Base-by-base conservation (phyloP, 2,113 vertebrate genomes). In the Melanocharis versteri region DNA sequence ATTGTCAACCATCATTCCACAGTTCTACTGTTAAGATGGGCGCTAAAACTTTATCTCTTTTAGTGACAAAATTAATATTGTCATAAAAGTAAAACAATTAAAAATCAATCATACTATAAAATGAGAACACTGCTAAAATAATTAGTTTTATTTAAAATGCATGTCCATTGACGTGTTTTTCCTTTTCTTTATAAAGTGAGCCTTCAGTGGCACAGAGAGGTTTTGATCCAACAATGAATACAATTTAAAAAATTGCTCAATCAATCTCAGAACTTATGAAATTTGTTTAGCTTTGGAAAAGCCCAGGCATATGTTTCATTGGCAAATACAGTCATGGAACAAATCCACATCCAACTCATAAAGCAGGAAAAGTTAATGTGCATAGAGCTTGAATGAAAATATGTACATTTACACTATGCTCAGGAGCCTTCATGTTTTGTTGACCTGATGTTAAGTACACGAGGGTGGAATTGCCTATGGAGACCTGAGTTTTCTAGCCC, bases 241-340 rank as follows among this genome's bases (percentile, higher is more conserved):
- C 22, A 92, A 68, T 30, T 69, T 56, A 85, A 81, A 57, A 30
- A 90, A 80, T 60, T 83, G 56, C 26, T 83, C 66, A 77, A 54
- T 64, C 75, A 85, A 1, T 95, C 66, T 65, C 26, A 62, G 15
- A 77, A 82, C 22, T 40, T 33, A 77, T n/a, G 44, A 68, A 45
- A 84, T 86, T 68, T 69, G 16, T 90, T 88, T 82, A 70, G 28
- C 61, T 80, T 89, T 80, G 64, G 44, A 89, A 90, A 83, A 90
- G 27, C 20, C 39, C 24, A 54, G 27, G 39, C 69, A n/a, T 75
- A 33, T 54, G 48, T 86, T 93, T 87, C 62, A 72, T 30, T 84
- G 76, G 39, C 28, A 95, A 86, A 79, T 53, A 75, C 28, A 11
- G 31, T 30, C 12, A 51, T 6, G n/a, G 47, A 90, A 69, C 76